Percentiles rank a stretch among this genome's conserved stretches.
Conservation (phyloP, 2,797 vertebrate genomes). For the Sebastes cheni region DNA sequence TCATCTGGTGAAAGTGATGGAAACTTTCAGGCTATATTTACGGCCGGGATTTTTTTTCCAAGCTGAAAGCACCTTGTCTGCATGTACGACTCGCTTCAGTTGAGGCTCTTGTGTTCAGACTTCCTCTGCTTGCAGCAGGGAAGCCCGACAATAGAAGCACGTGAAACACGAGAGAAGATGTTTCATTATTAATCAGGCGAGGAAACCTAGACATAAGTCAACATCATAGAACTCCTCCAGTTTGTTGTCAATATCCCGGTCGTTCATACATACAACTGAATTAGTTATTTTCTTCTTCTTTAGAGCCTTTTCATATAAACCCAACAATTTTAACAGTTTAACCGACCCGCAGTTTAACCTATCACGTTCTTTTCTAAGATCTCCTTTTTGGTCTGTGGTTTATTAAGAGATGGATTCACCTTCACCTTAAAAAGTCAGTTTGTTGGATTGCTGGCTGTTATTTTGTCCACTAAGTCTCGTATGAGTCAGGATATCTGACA, state of each 20-base stretch:
- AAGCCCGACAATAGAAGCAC: conserved; percentile 40
- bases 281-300: not conserved
- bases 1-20: conserved; percentile 20
- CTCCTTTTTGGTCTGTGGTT: not conserved
- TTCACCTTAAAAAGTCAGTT: not conserved
- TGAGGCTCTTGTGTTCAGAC: conserved; percentile 20
- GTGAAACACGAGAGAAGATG: conserved; percentile 58
- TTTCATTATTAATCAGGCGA: conserved; percentile 64
- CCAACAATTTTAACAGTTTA: not conserved
- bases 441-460: not conserved
- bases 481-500: conserved; percentile 79
- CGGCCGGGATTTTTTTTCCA: conserved; percentile 13
- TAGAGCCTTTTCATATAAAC: not conserved
- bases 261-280: not conserved
- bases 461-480: not conserved
- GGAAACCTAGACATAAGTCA: conserved; percentile 40
- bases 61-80: conserved; percentile 21
- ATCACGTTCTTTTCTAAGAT: not conserved
- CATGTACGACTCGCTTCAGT: conserved; percentile 8
- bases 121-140: conserved; percentile 24
- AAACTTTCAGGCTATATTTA: conserved; percentile 23
- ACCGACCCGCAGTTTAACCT: not conserved
- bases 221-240: not conserved
- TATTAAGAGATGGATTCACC: not conserved
- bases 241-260: not conserved